Evolutionary conservation across 2,888 invertebrate species (phyloP), one percentile per base, ranked within the genome.

Genomic region (Habroteleia sp.): DNA sequence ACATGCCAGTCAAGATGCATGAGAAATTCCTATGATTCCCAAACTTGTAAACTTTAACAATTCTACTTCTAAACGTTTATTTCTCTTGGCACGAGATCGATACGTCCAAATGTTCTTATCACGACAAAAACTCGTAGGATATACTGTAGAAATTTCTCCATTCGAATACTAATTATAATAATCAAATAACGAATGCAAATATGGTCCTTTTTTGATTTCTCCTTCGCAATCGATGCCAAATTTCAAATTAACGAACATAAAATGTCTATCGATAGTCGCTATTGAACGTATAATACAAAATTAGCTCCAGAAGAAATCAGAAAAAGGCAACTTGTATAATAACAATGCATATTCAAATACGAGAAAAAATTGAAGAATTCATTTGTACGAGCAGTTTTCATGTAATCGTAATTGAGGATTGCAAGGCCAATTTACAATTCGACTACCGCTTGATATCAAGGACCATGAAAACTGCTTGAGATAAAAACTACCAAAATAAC

Each of bases 1-100:
- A 77, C 85, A 84, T 87, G 84, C 84, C 74, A 74, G 58, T 79
- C 73, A 81, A 76, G 78, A 79, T 81, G 80, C 78, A 78, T 48
- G 77, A 83, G 79, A 83, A 79, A 83, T 83, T 79, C 41, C 52
- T 68, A 74, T 56, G 74, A 82, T 81, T 74, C 25, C 33, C 69
- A 74, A 52, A 54, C 8, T 39, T 39, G 37, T 58, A 23, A 60
- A 39, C 8, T 16, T 44, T 8, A 35, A n/a, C 29, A 16, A 11
- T 17, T 25, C 62, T 68, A 56, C 52, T 33, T 23, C 56, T 63
- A 68, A 58, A 60, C 10, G 23, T 33, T 65, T 37, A 8, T 56
- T 58, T 37, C 29, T 52, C 13, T 48, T 11, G 46, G 20, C 50
- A 31, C 37, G 37, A 60, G 23, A 39, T 54, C 23, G 7, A 29